phyloP scores from a whole-genome alignment of 2,113 vertebrate species.

The Asarcornis scutulata region DNA sequence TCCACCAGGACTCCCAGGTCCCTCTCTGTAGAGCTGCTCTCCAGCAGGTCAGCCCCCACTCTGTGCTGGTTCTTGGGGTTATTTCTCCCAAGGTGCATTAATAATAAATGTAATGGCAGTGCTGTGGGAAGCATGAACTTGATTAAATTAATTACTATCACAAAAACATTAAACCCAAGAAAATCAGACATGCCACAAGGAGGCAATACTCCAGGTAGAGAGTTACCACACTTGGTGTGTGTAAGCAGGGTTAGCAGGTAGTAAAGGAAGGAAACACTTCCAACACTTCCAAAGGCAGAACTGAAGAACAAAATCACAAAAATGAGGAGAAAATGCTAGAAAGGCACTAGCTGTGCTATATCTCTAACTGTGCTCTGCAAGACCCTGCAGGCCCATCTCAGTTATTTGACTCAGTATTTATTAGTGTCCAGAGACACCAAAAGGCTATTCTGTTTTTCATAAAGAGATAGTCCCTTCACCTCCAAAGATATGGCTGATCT shows the following conservation, averaged over 20 bases:
- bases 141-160: neutral
- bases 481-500: neutral
- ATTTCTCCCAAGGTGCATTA: neutral
- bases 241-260: rapidly evolving
- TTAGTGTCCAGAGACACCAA: neutral
- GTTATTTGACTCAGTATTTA: neutral
- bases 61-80: no score
- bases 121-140: neutral
- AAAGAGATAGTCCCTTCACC: neutral
- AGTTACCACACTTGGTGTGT: neutral
- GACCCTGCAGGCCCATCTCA: neutral
- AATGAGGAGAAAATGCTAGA: neutral
- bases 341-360: rapidly evolving
- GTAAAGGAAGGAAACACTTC: neutral
- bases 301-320: neutral
- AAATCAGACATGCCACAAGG: neutral
- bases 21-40: no score
- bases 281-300: neutral
- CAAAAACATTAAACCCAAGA: neutral
- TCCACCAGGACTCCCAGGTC: no score
- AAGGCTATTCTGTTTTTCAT: neutral
- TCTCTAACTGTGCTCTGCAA: neutral
- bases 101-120: neutral
- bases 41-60: no score
- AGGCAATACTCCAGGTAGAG: neutral